These are phyloP conservation scores for Pangasius larnaudii DNA, from an alignment of 2,797 vertebrate genomes.

Conservation along the genomic window DNA sequence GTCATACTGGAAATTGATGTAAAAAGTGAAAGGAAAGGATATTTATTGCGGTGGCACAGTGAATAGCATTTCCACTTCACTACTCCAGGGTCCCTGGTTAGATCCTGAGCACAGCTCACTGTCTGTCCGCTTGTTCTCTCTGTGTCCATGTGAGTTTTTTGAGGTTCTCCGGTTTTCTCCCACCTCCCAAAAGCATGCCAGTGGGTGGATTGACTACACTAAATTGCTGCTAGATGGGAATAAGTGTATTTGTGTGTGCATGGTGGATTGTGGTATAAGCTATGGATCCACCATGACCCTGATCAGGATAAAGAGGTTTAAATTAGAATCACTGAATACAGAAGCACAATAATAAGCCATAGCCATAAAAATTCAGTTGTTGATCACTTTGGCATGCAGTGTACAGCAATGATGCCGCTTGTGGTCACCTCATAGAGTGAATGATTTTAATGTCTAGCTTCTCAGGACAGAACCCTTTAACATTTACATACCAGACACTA, in stretches of 20 bases:
- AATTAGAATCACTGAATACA: neutral
- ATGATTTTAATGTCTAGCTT: neutral
- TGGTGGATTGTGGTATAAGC: neutral
- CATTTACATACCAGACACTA: neutral
- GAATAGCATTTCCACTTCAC: neutral
- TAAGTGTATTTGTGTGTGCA: too few relatives aligned
- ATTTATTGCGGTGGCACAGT: neutral
- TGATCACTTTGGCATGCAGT: neutral
- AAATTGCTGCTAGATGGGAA: neutral
- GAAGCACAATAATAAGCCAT: neutral
- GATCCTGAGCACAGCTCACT: neutral
- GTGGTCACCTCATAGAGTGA: neutral
- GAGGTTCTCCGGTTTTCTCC: neutral
- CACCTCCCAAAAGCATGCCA: neutral
- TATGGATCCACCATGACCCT: neutral
- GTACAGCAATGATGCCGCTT: neutral
- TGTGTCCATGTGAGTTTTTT: neutral
- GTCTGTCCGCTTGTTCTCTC: neutral
- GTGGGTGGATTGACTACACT: neutral
- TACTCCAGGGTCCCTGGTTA: neutral
- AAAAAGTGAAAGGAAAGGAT: neutral
- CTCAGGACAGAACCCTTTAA: neutral
- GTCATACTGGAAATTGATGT: neutral
- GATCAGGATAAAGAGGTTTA: neutral
- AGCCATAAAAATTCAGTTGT: neutral